phyloP scores from a whole-genome alignment of 2,888 invertebrate species.

The Trypoxylon attenuatum region DNA sequence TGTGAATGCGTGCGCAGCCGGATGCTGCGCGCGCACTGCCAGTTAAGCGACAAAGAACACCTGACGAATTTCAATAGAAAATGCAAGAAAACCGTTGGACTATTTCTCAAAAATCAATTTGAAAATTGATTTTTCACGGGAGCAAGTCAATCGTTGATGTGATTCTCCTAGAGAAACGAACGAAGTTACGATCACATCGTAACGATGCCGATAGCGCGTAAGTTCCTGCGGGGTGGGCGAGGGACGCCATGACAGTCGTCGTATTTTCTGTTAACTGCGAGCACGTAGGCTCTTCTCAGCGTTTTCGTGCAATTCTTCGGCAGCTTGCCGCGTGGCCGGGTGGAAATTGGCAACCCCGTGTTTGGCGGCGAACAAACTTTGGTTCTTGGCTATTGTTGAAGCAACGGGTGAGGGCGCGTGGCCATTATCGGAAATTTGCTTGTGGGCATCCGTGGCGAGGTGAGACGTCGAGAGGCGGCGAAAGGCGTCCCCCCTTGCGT shows the following conservation, averaged over 20 bases:
- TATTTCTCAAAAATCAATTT: constrained; percentile 13
- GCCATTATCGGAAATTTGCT: constrained; percentile 66
- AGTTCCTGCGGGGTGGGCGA: constrained; percentile 62
- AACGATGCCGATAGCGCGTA: constrained; percentile 41
- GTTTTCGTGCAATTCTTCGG: constrained; percentile 50
- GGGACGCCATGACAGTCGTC: constrained; percentile 69
- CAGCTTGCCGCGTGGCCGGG: constrained; percentile 15
- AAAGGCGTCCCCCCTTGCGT: constrained; percentile 60
- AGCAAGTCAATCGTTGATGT: neutral
- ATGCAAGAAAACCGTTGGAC: constrained; percentile 11
- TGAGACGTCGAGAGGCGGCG: constrained; percentile 65
- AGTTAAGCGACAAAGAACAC: constrained; percentile 27
- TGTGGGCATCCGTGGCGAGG: constrained; percentile 64
- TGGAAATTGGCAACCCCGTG: constrained; percentile 32
- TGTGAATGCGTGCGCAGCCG: constrained; percentile 55
- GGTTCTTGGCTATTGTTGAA: constrained; percentile 33
- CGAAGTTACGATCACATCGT: no score
- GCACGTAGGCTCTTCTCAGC: constrained; percentile 46
- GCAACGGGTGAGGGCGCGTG: constrained; percentile 54
- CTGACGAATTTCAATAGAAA: constrained; percentile 31
- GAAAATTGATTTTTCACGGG: constrained; percentile 21
- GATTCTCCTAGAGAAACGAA: neutral
- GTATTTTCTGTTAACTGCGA: constrained; percentile 65
- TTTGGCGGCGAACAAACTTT: constrained; percentile 20
- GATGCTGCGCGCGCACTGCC: constrained; percentile 60